These are phyloP conservation scores for Dicrostonyx torquatus DNA, from an alignment of 2,797 vertebrate genomes.

Conservation along the genomic window DNA sequence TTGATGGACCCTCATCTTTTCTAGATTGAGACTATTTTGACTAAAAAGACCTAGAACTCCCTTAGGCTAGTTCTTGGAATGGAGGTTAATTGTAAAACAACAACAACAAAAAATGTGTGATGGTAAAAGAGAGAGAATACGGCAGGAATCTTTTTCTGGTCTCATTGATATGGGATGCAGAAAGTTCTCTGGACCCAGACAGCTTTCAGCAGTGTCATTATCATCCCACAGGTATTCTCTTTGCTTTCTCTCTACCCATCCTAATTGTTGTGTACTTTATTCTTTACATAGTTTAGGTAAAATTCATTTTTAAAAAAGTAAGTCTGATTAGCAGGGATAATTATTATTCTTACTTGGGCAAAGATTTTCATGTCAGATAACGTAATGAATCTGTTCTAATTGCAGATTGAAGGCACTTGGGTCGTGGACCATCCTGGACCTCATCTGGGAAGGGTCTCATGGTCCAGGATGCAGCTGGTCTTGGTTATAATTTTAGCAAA, in stretches of 20 bases:
- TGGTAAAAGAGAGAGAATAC: background rate
- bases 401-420: background rate
- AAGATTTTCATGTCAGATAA: background rate
- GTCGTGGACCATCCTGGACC: background rate
- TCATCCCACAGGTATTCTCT: background rate
- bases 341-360: background rate
- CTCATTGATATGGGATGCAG: background rate
- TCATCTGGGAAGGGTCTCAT: background rate
- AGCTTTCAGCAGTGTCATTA: background rate
- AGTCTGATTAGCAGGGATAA: background rate
- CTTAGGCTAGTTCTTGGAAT: background rate
- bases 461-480: background rate
- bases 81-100: background rate
- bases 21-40: conserved; percentile 24
- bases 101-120: background rate
- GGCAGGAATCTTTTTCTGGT: background rate
- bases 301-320: conserved; percentile 1
- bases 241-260: conserved; percentile 3
- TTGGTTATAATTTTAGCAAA: background rate
- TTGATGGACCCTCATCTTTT: background rate
- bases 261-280: background rate
- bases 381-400: background rate
- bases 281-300: conserved; percentile 3
- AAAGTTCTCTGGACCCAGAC: background rate
- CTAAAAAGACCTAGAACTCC: background rate